Evolutionary conservation across 2,888 invertebrate species (phyloP), one percentile per base, ranked within the genome.

Genomic region (Acanthoscelides obtectus): DNA sequence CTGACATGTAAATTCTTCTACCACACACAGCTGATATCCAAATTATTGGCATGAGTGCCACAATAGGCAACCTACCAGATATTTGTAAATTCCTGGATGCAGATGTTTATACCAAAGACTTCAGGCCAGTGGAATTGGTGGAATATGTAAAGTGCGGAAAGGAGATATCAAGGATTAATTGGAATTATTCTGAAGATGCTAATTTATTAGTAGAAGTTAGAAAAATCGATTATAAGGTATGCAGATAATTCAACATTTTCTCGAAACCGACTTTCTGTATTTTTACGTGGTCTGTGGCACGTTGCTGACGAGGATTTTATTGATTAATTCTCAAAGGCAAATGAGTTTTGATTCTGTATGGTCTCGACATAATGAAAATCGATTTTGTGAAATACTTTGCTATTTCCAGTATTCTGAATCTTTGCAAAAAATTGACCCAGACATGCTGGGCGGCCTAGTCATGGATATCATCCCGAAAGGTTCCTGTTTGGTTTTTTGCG

Each of bases 1-100:
- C 17, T 25, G 25, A 25, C 25, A 25, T 5, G 45, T 45, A 1
- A 19, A 22, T n/a, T 22, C 8, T 20, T 66, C n/a, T 65, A 72
- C 12, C 67, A n/a, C 69, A 82, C 85, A 22, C 79, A 91, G 91
- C 87, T 66, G 86, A 86, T 71, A 92, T 95, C 73, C 97, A 97
- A 83, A 92, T 99, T 72, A 90, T 99, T 20, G 98, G 97, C 22
- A 98, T 99, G 97, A 97, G 97, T 85, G 99, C 99, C 0, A 99
- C 99, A 0, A 93, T 99, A 78, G 97, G 95, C 72, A 98, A 99
- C 86, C 87, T 98, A 70, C 83, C 89, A 0, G 95, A 98, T 81
- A 78, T 99, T 66, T 91, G 93, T 0, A 80, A 84, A 70, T 99
- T 97, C 85, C 87, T 99, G 0, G 88, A 91, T 70, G 94, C 97